Base-by-base conservation (phyloP, 2,113 vertebrate species). In the Spea bombifrons region DNA sequence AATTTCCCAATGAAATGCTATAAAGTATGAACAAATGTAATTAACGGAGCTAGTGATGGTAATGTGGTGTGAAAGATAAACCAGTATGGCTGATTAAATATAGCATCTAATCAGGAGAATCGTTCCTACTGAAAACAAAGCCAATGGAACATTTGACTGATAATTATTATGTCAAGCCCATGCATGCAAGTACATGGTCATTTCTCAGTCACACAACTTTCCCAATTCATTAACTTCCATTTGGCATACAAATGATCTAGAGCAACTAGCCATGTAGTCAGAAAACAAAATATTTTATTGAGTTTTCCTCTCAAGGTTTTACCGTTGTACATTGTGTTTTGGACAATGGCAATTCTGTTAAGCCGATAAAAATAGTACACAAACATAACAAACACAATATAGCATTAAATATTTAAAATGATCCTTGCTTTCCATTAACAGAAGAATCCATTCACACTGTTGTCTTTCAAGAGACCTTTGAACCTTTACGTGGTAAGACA, bases 21-120 rank as follows among this genome's bases (percentile, higher is more conserved):
- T 64, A 64, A 57, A 78, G 76, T 78, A 78, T 78, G 59, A 78
- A 72, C 76, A 78, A 78, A 78, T 72, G 76, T 78, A 78, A 78
- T 78, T 78, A 72, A 78, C 59, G 66, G 76, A 78, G 76, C 76
- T 72, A 59, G 76, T 78, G 76, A 78, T 72, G 69, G 69, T 78
- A 78, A 78, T 78, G 76, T 78, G 76, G 59, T 78, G 69, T 78
- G 76, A 78, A 78, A 71, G 76, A 72, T 78, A 72, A 72, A 48
- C 59, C 76, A 65, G 69, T 78, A 78, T 52, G 69, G 76, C 45
- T 78, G 76, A 78, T 72, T 78, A 78, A 72, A 72, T 78, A 72
- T 72, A 55, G 61, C 43, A 72, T 68, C 69, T 72, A 52, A 72
- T 72, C 59, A 78, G 48, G 59, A 16, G 48, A 72, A 66, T 66